Conservation (phyloP, 2,113 vertebrate species). For the Atractosteus spatula region DNA sequence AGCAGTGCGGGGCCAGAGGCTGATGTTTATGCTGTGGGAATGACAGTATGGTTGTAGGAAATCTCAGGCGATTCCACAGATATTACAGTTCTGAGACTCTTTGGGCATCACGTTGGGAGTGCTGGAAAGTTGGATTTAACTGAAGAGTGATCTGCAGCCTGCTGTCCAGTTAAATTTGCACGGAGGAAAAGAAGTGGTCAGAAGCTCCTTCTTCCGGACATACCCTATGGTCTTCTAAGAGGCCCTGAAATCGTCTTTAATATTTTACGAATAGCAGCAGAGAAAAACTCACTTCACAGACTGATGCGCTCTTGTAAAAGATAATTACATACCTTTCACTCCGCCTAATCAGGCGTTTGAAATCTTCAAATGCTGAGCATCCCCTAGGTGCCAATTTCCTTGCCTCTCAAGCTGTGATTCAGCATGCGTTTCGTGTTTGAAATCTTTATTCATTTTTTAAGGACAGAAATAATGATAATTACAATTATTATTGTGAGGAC, state of each 20-base stretch:
- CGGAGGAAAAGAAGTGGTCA: no score
- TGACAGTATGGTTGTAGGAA: no score
- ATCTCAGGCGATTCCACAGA: no score
- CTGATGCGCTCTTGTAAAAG: slow-evolving; percentile 11
- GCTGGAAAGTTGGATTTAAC: no score
- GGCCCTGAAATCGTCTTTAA: background rate
- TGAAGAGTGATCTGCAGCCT: no score
- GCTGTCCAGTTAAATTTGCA: no score
- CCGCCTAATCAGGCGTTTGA: slow-evolving; percentile 22
- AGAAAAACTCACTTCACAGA: background rate
- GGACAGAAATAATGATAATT: background rate
- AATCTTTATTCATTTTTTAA: slow-evolving; percentile 5
- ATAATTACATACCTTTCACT: slow-evolving; percentile 22
- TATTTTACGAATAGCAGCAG: background rate
- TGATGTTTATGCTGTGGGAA: no score
- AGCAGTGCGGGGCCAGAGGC: no score
- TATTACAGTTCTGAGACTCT: no score
- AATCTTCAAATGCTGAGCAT: slow-evolving; percentile 9
- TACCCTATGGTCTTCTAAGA: background rate
- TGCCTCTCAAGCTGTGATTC: slow-evolving; percentile 18
- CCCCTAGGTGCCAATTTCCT: slow-evolving; percentile 16
- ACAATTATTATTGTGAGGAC: background rate
- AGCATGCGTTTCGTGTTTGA: background rate
- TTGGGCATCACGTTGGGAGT: no score
- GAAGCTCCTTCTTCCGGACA: no score